Evolutionary conservation across 2,113 vertebrate species (phyloP).

Genomic region (Pangasianodon hypophthalmus): DNA sequence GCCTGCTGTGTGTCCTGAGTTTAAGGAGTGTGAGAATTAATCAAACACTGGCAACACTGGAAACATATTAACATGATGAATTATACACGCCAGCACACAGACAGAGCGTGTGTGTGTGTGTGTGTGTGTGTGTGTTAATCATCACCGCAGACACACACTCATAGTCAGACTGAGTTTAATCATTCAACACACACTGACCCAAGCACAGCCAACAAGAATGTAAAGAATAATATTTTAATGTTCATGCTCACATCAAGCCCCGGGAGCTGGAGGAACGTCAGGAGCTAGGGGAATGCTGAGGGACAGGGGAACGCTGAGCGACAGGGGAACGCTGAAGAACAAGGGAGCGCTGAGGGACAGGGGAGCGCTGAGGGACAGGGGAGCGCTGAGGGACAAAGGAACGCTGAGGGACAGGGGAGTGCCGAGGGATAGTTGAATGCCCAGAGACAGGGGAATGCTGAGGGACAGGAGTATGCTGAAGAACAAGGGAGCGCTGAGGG

Average conservation of each 20-base stretch:
- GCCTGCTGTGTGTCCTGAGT: conserved; percentile 29
- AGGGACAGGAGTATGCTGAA: not conserved
- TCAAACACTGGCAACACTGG: conserved; percentile 47
- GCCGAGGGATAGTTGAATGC: not conserved
- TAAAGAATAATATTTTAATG: not conserved
- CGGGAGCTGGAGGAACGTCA: not conserved
- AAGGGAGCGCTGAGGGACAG: not conserved
- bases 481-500: not conserved
- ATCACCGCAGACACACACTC: not conserved
- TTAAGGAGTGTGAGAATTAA: conserved; percentile 66
- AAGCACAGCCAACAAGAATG: not conserved
- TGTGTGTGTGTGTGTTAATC: not conserved
- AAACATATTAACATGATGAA: conserved; percentile 18
- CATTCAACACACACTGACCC: not conserved
- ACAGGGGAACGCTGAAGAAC: no score
- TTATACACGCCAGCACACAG: not conserved
- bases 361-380: not conserved
- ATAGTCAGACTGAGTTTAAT: not conserved
- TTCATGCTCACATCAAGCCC: not conserved
- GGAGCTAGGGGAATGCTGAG: accelerated
- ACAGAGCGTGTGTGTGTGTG: not conserved
- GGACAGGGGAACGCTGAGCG: not conserved
- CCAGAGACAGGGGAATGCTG: not conserved
- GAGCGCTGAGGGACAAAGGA: not conserved
- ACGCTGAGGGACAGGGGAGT: not conserved